phyloP scores from a whole-genome alignment of 2,797 vertebrate genomes.

The Benthosema pterotum region DNA sequence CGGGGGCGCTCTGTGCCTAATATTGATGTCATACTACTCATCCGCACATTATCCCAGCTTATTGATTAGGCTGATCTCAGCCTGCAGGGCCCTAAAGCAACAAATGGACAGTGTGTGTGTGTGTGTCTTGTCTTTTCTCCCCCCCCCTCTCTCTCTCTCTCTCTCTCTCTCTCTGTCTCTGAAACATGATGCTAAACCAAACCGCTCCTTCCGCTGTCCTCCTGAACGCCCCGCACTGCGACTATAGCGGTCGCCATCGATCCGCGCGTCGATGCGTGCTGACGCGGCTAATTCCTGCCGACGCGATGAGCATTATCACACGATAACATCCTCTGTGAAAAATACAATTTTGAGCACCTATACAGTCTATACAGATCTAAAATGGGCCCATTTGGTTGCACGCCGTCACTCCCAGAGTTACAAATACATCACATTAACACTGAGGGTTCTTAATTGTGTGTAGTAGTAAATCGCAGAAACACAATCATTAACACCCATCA shows the following conservation, averaged over 20 bases:
- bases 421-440: no score
- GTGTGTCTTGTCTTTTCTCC: not conserved
- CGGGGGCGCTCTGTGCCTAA: constrained; percentile 54
- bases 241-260: constrained; percentile 32
- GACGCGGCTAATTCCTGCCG: constrained; percentile 22
- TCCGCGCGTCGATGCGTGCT: constrained; percentile 22
- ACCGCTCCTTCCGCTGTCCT: constrained; percentile 3
- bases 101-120: constrained; percentile 35
- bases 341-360: not conserved
- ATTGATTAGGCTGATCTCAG: constrained; percentile 75
- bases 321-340: not conserved
- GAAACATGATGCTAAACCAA: constrained; percentile 5
- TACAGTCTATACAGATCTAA: no score
- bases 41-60: constrained; percentile 64
- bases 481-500: no score
- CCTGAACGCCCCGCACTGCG: constrained; percentile 6
- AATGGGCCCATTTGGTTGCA: no score
- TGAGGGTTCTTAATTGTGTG: no score
- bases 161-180: constrained; percentile 30
- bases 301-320: constrained; percentile 22
- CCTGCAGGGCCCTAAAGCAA: constrained; percentile 44
- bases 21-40: constrained; percentile 63
- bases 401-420: no score
- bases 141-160: constrained; percentile 1
- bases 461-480: no score